Base-by-base conservation (phyloP, 2,888 invertebrate species). In the Pherbina coryleti region DNA sequence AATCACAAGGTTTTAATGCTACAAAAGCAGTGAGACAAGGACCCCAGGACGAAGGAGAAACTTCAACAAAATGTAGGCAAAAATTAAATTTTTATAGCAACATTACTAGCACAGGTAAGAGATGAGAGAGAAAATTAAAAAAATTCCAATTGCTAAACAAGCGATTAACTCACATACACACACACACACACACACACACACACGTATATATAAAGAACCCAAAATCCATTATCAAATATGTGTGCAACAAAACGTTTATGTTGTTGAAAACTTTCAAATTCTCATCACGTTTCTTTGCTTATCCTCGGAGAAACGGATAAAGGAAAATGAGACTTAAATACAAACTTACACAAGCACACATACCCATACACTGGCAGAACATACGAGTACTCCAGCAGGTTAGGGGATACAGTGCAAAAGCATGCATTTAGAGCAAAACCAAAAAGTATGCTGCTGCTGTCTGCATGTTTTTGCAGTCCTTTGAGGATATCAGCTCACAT, bases 201-300 rank as follows among this genome's bases (percentile, higher is more conserved):
- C 31, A 53, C 34, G 37, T n/a, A 25, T 14, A 17, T 14, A 53
- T 8, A 8, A 17, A n/a, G 64, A 64, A 17, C 25, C 70, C 31
- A 19, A 70, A 53, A 70, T 31, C 70, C 70, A 70, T 70, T 70
- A 70, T 62, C 73, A 28, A 25, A 25, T 73, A 37, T 57, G 31
- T 55, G 34, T 55, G 55, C 71, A 55, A 55, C 37, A 34, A 71
- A 71, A 34, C 53, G 71, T 34, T 71, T 55, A 19, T 31, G 71
- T 55, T 71, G 53, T 55, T 71, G 53, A 55, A 31, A 37, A 9
- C 55, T 31, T 70, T 70, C 34, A 25, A 31, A 74, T 74, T 49
- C 74, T 34, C 64, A 31, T 22, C 64, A 66, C 66, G 74, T 72
- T 62, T 44, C 49, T 28, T 74, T 62, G 75, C 67, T 67, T 67